Base-by-base conservation (phyloP, 2,888 invertebrate species). In the Lasioglossum leucozonium region DNA sequence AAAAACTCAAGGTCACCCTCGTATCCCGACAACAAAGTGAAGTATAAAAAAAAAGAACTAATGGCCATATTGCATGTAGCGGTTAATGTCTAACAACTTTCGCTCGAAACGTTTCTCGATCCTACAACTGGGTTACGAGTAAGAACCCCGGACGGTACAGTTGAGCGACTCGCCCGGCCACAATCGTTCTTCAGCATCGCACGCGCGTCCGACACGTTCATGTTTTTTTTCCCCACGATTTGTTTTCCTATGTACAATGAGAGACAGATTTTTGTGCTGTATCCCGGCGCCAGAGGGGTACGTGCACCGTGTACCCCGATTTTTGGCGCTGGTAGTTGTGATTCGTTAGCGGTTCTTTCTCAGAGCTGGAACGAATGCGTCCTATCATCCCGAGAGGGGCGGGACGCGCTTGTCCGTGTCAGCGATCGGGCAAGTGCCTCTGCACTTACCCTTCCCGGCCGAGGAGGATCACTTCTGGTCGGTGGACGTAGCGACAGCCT, bases 381-480 rank as follows among this genome's bases (percentile, higher is more conserved):
- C 34, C 47, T n/a, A 58, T 77, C 51, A 26, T 13, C 55, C 55
- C 11, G 47, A 65, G 37, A 65, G 40, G 47, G 72, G 30, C 51
- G 47, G 51, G 42, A 74, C 44, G 74, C 62, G 69, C 74, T 78
- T 69, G 62, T 47, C 42, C 47, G n/a, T 62, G 62, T 82, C 78
- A 75, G 26, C 42, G 42, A 85, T 81, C 78, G 78, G 78, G 85
- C 37, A 86, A 86, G 86, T 85, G 86, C 86, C 51, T 58, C 26
- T n/a, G 85, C 87, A 81, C 71, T 85, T 87, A 85, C 79, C 79
- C 58, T 65, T 79, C 47, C 30, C 72, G 30, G 72, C 55, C 51
- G 55, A 42, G 40, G 73, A 37, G 42, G 22, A 84, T 86, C 82
- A 90, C 74, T 88, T 90, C 65, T 89, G 85, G 34, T 79, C 78